These are phyloP conservation scores for Sesamia nonagrioides DNA, from an alignment of 1,140 invertebrate genomes.

Conservation along the genomic window DNA sequence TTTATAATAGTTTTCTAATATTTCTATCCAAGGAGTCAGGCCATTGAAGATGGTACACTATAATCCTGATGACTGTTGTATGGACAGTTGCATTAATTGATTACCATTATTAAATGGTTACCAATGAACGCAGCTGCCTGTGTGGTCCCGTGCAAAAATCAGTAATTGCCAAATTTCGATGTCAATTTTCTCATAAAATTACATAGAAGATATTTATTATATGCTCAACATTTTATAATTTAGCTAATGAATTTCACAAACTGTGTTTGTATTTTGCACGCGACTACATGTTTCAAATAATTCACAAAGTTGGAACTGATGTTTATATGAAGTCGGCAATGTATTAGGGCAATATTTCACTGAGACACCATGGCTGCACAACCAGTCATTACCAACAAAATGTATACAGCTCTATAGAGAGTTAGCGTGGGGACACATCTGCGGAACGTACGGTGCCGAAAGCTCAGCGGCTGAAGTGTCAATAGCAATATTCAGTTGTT, in stretches of 20 bases:
- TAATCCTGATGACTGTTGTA: not conserved
- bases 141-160: not conserved
- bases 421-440: too few species aligned
- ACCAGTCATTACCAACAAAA: too few species aligned
- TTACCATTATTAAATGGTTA: not conserved
- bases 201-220: not conserved
- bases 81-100: not conserved
- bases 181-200: not conserved
- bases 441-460: too few species aligned
- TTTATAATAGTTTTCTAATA: too few species aligned
- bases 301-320: slow-evolving; percentile 35
- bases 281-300: not conserved
- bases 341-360: too few species aligned
- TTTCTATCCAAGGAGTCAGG: not conserved
- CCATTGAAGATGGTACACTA: not conserved
- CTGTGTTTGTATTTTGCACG: not conserved
- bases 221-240: too few species aligned
- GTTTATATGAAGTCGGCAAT: slow-evolving; percentile 44
- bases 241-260: too few species aligned
- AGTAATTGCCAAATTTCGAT: not conserved
- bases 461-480: too few species aligned
- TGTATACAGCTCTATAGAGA: too few species aligned
- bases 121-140: not conserved
- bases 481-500: too few species aligned
- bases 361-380: too few species aligned